Base-by-base conservation (phyloP, 1,140 invertebrate species). In the Apis dorsata region DNA sequence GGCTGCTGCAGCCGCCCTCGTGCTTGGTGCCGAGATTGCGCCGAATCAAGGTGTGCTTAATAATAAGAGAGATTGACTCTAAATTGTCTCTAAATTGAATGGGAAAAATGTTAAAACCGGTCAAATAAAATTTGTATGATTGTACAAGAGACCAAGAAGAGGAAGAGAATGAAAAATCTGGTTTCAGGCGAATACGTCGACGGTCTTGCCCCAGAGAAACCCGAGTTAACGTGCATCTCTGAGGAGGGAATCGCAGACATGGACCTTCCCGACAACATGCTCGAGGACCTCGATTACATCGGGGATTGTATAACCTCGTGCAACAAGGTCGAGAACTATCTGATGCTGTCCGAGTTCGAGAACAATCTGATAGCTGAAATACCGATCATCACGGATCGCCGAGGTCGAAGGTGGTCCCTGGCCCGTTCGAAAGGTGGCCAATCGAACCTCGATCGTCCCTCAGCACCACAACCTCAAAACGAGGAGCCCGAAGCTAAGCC, bases 221-320 rank as follows among this genome's bases (percentile, higher is more conserved):
- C 96, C 0, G 97, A 98, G 92, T 94, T 98, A 63, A 98, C 97
- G 4, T 98, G 97, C 91, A 98, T 98, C 88, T 97, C 97, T 10
- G 97, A 98, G 91, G 97, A 98, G 91, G 97, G 97, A 60, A 97
- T 97, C 51, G 96, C 97, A 2, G 97, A 97, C 90, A 96, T 97
- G 95, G 97, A 97, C 93, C 95, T 97, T 77, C 97, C 97, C 0
- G 97, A 97, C 89, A 97, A 97, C 93, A 92, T 97, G 55, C 94
- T 97, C 8, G 97, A 97, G 84, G 97, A 97, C 87, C 94, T 97
- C 63, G 97, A 97, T 88, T 97, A 97, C 86, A 97, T 97, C 77
- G 96, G 96, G 44, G 97, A 98, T 89, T 97, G 97, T 92, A 98
- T 98, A 91, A 98, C 97, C 71, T 98, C 97, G 51, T 98, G 97